phyloP scores from a whole-genome alignment of 1,140 invertebrate genomes.

The Marisa cornuarietis region DNA sequence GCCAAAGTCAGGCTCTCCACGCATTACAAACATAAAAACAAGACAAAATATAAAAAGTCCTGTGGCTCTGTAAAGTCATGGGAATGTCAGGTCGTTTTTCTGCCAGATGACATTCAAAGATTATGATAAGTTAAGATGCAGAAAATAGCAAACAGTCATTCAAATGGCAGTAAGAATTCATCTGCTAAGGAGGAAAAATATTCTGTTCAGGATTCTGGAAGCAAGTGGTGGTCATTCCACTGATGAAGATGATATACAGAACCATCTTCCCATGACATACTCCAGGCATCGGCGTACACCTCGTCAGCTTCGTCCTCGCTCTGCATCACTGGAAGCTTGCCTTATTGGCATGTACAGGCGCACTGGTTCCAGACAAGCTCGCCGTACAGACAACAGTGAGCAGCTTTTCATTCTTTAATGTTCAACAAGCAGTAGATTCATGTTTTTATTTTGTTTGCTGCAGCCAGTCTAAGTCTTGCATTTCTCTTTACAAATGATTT shows the following conservation, averaged over 20 bases:
- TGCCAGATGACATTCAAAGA: too few species aligned
- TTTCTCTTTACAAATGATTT: too few species aligned
- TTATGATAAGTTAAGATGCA: too few species aligned
- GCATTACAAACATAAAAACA: too few species aligned
- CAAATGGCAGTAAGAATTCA: too few species aligned
- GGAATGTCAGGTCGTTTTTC: too few species aligned
- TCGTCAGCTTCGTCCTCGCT: not conserved
- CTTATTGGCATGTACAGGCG: constrained; percentile 23
- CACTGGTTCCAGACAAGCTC: constrained; percentile 10
- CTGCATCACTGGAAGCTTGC: constrained; percentile 16
- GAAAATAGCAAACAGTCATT: too few species aligned
- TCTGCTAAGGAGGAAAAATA: too few species aligned
- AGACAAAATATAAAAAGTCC: too few species aligned
- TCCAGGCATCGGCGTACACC: not conserved
- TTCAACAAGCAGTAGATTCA: not conserved
- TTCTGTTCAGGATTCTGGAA: constrained; percentile 6
- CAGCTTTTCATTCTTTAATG: not conserved
- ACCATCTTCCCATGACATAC: not conserved
- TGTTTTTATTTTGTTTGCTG: not conserved
- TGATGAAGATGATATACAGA: constrained; percentile 10
- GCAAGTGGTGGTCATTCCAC: constrained; percentile 17
- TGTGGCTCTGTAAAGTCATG: too few species aligned
- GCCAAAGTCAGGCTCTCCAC: too few species aligned
- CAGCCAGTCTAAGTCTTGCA: too few species aligned
- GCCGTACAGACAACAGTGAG: constrained; percentile 19